Conservation (phyloP, 2,888 invertebrate genomes). For the Anorthoa munda region DNA sequence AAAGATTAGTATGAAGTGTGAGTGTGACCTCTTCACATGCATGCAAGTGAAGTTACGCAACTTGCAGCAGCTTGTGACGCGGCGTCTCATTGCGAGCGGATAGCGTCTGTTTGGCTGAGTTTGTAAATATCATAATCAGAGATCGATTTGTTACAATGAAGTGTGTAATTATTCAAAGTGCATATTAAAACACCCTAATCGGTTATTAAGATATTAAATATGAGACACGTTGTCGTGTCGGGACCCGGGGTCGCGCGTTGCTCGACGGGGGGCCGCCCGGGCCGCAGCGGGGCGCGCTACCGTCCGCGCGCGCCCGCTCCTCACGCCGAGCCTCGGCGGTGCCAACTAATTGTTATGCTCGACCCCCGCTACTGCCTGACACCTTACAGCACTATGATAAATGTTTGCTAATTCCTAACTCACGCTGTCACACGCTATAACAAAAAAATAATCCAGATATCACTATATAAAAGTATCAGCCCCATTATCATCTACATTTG, state of each 20-base stretch:
- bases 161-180: slow-evolving; percentile 84
- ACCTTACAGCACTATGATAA: slow-evolving; percentile 75
- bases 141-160: slow-evolving; percentile 76
- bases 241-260: slow-evolving; percentile 70
- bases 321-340: slow-evolving; percentile 57
- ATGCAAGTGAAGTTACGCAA: slow-evolving; percentile 25
- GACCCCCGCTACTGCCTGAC: slow-evolving; percentile 72
- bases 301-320: slow-evolving; percentile 68
- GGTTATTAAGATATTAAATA: slow-evolving; percentile 90
- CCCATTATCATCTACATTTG: background rate
- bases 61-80: slow-evolving; percentile 11
- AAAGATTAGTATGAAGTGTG: slow-evolving; percentile 2
- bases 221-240: slow-evolving; percentile 73
- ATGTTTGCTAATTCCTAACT: slow-evolving; percentile 60
- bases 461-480: background rate
- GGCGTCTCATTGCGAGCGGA: slow-evolving; percentile 44
- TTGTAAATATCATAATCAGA: slow-evolving; percentile 64
- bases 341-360: slow-evolving; percentile 81
- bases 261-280: slow-evolving; percentile 77
- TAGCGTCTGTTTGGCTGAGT: slow-evolving; percentile 51
- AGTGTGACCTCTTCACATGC: slow-evolving; percentile 21
- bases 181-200: slow-evolving; percentile 84
- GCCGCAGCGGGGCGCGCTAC: slow-evolving; percentile 87
- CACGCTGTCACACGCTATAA: background rate
- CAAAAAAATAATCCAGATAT: background rate